These are phyloP conservation scores for Lepidochrysops patricia DNA, from an alignment of 2,888 invertebrate genomes.

Conservation along the genomic window DNA sequence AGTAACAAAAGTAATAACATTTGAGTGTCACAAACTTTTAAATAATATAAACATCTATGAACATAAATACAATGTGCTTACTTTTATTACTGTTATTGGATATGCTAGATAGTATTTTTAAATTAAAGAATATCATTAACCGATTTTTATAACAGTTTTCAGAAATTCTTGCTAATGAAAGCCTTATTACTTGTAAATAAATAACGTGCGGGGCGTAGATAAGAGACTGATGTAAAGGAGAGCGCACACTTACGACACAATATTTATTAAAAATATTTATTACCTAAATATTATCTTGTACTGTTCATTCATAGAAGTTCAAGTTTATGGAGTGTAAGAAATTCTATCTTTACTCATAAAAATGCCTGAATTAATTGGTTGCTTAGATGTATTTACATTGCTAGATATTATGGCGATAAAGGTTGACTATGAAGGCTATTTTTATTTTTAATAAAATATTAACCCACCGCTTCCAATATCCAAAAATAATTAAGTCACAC, in stretches of 20 bases:
- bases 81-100: not conserved
- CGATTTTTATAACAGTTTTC: not conserved
- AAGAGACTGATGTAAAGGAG: slow-evolving; percentile 9
- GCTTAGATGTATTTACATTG: not conserved
- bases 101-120: not conserved
- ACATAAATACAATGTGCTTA: not conserved
- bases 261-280: not conserved
- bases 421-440: not conserved
- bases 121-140: not conserved
- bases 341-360: not conserved
- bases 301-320: too few species aligned
- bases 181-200: not conserved
- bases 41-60: too few species aligned
- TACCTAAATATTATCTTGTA: not conserved
- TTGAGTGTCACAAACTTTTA: too few species aligned
- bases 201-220: slow-evolving; percentile 1
- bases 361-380: not conserved
- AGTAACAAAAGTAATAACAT: too few species aligned
- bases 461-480: not conserved
- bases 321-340: not conserved
- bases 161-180: not conserved
- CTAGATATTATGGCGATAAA: not conserved
- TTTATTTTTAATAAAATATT: not conserved
- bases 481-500: not conserved
- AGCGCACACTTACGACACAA: not conserved